Conservation (phyloP, 2,888 invertebrate species). For the Subacronicta megacephala region DNA sequence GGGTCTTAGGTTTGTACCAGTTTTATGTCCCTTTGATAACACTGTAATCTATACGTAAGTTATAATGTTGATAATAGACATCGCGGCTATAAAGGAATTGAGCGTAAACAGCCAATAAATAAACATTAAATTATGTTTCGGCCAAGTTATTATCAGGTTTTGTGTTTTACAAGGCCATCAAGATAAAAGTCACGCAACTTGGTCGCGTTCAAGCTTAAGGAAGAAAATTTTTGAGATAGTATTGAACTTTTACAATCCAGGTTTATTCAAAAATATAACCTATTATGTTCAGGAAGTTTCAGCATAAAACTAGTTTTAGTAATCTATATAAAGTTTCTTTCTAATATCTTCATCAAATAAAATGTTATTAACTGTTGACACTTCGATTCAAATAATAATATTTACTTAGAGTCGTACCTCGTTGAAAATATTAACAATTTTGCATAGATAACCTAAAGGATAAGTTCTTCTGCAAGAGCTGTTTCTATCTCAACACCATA, state of each 20-base stretch:
- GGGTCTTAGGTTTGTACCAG: constrained; percentile 75
- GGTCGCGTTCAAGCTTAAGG: constrained; percentile 35
- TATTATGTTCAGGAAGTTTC: too few relatives aligned
- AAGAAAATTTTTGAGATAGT: constrained; percentile 28
- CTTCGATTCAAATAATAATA: constrained; percentile 44
- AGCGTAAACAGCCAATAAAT: constrained; percentile 69
- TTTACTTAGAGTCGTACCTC: constrained; percentile 41
- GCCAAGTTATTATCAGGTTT: constrained; percentile 66
- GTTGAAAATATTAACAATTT: constrained; percentile 67
- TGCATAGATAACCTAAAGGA: constrained; percentile 69
- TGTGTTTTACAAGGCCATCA: constrained; percentile 66
- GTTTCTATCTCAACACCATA: constrained; percentile 84
- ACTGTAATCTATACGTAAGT: constrained; percentile 75
- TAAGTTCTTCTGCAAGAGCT: constrained; percentile 74
- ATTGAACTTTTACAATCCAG: neutral
- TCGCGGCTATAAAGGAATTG: constrained; percentile 68
- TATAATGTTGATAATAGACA: constrained; percentile 82
- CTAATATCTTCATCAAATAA: constrained; percentile 32
- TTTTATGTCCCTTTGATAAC: constrained; percentile 82
- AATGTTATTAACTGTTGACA: constrained; percentile 31
- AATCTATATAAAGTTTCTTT: constrained; percentile 21
- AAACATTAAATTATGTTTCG: constrained; percentile 67
- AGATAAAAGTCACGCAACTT: constrained; percentile 59
- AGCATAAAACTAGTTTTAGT: too few relatives aligned
- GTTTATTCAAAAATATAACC: too few relatives aligned